A percentile compares a stretch with the other conserved stretches of the same genome.
Conservation (phyloP, 2,797 vertebrate genomes). For the Percopsis omiscomaycus region DNA sequence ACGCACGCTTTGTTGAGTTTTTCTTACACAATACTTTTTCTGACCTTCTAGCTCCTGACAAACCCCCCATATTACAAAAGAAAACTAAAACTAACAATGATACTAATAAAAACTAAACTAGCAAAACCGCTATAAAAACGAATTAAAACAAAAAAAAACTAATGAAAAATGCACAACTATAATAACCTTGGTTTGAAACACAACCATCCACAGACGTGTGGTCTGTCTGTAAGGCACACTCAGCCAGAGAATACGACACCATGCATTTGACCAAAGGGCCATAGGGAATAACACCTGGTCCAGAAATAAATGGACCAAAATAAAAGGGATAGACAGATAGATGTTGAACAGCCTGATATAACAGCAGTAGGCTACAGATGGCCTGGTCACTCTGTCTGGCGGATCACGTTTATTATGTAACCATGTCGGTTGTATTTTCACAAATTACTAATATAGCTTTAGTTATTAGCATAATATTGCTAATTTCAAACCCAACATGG, state of each 20-base stretch:
- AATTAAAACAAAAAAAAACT: neutral
- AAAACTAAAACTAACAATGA: no score
- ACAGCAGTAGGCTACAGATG: conserved; percentile 41
- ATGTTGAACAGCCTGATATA: conserved; percentile 45
- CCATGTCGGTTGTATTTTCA: conserved; percentile 11
- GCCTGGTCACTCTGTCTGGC: conserved; percentile 35
- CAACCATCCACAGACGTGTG: neutral
- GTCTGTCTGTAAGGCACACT: neutral
- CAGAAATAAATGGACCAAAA: conserved; percentile 68
- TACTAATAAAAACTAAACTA: neutral
- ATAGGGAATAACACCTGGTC: conserved; percentile 61
- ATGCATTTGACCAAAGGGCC: conserved; percentile 51
- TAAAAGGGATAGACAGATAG: conserved; percentile 55
- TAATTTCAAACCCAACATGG: neutral
- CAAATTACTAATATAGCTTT: conserved; percentile 1
- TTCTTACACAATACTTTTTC: no score
- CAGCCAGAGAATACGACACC: conserved; percentile 55
- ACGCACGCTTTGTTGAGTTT: no score
- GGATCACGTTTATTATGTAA: conserved; percentile 6
- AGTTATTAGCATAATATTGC: neutral
- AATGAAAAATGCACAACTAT: neutral
- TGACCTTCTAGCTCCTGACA: no score
- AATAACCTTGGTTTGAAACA: neutral
- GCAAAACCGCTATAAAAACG: neutral
- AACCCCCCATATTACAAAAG: no score